Percentiles rank a stretch among this genome's conserved stretches.
Evolutionary conservation across 2,113 vertebrate genomes (phyloP).

Genomic region (Arenaria interpres): DNA sequence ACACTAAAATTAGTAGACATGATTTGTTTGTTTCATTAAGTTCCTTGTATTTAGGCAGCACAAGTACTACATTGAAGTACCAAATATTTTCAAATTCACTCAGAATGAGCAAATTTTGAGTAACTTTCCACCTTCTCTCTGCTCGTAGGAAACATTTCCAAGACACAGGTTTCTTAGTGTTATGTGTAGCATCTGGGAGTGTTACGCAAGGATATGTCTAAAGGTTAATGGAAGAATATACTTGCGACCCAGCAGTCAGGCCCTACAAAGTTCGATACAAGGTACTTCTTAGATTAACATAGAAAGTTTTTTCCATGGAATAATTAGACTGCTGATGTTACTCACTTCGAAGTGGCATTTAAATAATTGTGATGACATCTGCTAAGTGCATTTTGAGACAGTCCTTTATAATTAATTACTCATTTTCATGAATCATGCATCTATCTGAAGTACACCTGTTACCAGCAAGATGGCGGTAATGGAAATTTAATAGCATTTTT

Average conservation of each 20-base stretch:
- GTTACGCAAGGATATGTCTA: background rate
- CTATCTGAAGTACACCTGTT: background rate
- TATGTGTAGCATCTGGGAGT: background rate
- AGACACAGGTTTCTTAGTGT: background rate
- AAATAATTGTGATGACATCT: slow-evolving; percentile 57
- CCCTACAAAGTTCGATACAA: background rate
- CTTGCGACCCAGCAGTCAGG: background rate
- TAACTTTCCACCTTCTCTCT: background rate
- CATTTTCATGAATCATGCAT: slow-evolving; percentile 62
- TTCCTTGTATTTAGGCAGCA: background rate
- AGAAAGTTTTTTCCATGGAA: background rate
- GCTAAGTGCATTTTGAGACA: slow-evolving; percentile 50
- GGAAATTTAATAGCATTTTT: background rate
- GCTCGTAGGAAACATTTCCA: background rate
- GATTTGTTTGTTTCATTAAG: background rate
- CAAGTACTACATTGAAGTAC: background rate
- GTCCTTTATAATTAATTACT: slow-evolving; percentile 62
- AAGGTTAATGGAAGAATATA: slow-evolving; percentile 16
- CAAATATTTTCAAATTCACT: background rate
- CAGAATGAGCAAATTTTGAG: background rate
- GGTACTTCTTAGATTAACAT: background rate
- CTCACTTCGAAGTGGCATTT: slow-evolving; percentile 18
- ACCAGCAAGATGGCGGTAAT: background rate
- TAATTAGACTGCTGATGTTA: slow-evolving; percentile 42
- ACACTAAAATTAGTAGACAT: background rate